These are phyloP conservation scores for Plebejus argus DNA, from an alignment of 2,888 invertebrate genomes.

Conservation along the genomic window DNA sequence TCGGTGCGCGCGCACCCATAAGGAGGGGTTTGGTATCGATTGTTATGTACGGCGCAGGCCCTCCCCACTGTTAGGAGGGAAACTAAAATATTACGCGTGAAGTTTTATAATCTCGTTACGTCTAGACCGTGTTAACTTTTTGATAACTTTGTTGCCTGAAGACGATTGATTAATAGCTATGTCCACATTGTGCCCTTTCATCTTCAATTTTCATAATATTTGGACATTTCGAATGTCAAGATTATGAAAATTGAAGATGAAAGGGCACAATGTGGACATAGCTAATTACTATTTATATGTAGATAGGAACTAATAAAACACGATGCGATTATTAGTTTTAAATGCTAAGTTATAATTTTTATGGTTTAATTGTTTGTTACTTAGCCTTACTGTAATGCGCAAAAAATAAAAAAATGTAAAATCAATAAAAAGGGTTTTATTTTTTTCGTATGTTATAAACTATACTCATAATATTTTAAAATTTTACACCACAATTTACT, in stretches of 20 bases:
- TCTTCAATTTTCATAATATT: too few species aligned
- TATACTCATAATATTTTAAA: too few species aligned
- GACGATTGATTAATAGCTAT: not conserved
- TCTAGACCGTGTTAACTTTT: conserved; percentile 34
- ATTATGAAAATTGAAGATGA: too few species aligned
- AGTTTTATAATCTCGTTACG: conserved; percentile 45
- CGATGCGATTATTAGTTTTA: conserved; percentile 3
- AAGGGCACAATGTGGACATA: too few species aligned
- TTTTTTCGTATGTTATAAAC: too few species aligned
- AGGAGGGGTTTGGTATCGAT: conserved; percentile 71
- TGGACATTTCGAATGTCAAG: too few species aligned
- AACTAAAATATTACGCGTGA: conserved; percentile 53
- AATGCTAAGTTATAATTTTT: not conserved
- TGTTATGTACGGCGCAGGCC: conserved; percentile 56
- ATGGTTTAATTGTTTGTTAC: not conserved
- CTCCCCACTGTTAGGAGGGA: conserved; percentile 55
- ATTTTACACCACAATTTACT: not conserved
- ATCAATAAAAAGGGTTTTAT: too few species aligned
- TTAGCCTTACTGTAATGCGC: too few species aligned
- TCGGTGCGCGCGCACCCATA: conserved; percentile 63
- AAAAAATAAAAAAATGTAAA: not conserved
- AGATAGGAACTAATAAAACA: too few species aligned
- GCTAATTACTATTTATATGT: too few species aligned
- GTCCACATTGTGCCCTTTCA: too few species aligned
- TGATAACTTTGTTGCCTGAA: not conserved